Evolutionary conservation across 2,113 vertebrate genomes (phyloP), one percentile per base, ranked within the genome.

Genomic region (Heteronetta atricapilla): DNA sequence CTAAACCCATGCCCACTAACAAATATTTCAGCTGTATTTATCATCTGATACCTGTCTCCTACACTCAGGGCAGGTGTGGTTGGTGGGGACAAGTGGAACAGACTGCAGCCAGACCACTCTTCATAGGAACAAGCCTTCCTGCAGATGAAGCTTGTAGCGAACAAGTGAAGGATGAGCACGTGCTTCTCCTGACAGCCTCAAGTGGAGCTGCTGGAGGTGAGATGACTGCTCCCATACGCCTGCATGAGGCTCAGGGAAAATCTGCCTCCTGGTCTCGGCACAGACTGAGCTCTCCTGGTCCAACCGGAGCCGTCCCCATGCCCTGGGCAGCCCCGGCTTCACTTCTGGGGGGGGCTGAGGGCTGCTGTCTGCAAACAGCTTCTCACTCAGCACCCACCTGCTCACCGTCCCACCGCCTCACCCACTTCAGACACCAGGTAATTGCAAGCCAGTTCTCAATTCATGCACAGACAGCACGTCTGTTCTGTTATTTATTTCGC

Each of bases 311-410:
- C 5, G 0, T 18, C 68, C 87, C 78, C 0, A 4, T 64, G 46
- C 34, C 50, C 69, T 1, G 3, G 4, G 13, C 56, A 44, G 77
- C 50, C 4, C 0, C 0, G 13, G 40, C 79, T 46, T 46, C 3
- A 13, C 44, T 55, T 59, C 66, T 79, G 79, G 79, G 52, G 52
- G 60, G 63, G 80, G 38, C 67, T 52, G 76, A 66, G 87, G 84
- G 48, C 64, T 94, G 73, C 29, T 88, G 88, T 59, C 79, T 64
- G 63, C 64, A 44, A 82, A 66, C 28, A 77, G 70, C 70, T 80
- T 75, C 91, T 94, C 76, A 76, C 93, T 96, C 93, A 88, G 88
- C 90, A 58, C 83, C 93, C 86, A 74, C 91, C 88, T 79, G 85
- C 90, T 73, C 88, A 3, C 19, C 6, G 76, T 31, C 36, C 68